Percentiles rank a stretch among this genome's conserved stretches.
phyloP scores from a whole-genome alignment of 2,888 invertebrate genomes.

The Plutella xylostella region DNA sequence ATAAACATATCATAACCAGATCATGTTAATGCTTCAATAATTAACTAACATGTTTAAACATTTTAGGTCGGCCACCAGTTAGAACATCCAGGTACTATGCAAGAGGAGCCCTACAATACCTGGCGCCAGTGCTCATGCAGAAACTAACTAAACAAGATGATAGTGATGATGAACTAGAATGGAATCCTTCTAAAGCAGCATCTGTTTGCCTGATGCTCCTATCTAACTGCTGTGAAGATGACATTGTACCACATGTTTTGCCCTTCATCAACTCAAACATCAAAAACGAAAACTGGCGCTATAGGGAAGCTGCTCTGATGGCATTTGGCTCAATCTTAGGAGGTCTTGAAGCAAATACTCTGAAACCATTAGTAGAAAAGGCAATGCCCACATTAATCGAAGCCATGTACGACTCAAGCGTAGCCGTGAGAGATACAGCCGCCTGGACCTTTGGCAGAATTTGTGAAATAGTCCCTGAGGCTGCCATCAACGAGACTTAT shows the following conservation, averaged over 20 bases:
- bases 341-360: constrained; percentile 86
- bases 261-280: constrained; percentile 98
- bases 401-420: constrained; percentile 93
- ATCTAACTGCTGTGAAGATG: constrained; percentile 97
- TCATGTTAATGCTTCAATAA: background rate
- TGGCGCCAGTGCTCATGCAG: constrained; percentile 94
- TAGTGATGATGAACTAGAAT: constrained; percentile 97
- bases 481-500: constrained; percentile 89
- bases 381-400: constrained; percentile 97
- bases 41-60: constrained; percentile 3
- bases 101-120: constrained; percentile 95
- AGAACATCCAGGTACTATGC: constrained; percentile 96
- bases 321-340: constrained; percentile 96
- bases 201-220: constrained; percentile 98
- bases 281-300: constrained; percentile 91
- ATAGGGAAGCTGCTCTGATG: constrained; percentile 97
- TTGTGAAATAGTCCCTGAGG: constrained; percentile 96
- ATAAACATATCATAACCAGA: background rate
- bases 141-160: constrained; percentile 97
- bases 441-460: constrained; percentile 99
- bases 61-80: constrained; percentile 86
- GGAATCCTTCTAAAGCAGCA: constrained; percentile 99
- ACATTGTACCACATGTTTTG: constrained; percentile 93
- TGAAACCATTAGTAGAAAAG: constrained; percentile 95
- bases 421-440: constrained; percentile 95